These are phyloP conservation scores for Paracanthobrama guichenoti DNA, from an alignment of 2,113 vertebrate genomes.

Conservation along the genomic window DNA sequence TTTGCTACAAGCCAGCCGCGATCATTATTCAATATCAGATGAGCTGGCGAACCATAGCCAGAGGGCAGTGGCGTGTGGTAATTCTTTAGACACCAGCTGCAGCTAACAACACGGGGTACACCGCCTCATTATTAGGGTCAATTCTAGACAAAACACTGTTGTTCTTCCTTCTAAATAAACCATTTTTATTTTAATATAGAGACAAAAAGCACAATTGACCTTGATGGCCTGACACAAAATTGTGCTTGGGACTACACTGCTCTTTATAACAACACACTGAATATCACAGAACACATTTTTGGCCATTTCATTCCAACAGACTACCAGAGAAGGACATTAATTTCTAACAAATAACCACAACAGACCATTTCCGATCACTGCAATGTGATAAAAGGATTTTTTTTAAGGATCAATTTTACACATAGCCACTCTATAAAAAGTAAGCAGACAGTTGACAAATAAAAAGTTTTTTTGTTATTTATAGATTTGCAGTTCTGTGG, in stretches of 20 bases:
- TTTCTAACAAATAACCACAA: no score
- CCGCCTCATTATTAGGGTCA: constrained; percentile 54
- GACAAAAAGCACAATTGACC: constrained; percentile 52
- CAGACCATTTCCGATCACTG: not conserved
- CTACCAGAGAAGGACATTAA: not conserved
- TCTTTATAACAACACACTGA: not conserved
- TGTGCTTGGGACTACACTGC: not conserved
- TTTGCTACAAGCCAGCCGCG: constrained; percentile 49
- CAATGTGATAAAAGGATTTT: not conserved
- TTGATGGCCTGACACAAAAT: constrained; percentile 30
- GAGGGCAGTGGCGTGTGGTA: constrained; percentile 57
- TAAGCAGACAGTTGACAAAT: not conserved
- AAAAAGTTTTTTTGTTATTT: no score
- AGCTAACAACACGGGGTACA: constrained; percentile 53
- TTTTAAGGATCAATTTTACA: not conserved
- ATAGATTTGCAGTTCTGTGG: not conserved
- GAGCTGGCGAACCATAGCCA: constrained; percentile 56
- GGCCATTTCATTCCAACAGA: not conserved
- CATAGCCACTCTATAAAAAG: not conserved
- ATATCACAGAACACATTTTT: not conserved
- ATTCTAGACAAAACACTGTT: constrained; percentile 52
- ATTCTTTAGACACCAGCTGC: constrained; percentile 60
- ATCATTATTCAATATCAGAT: constrained; percentile 56
- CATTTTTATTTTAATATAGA: constrained; percentile 46
- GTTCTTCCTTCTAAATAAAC: constrained; percentile 52